Conservation (phyloP, 2,113 vertebrate genomes). For the Lathamus discolor region DNA sequence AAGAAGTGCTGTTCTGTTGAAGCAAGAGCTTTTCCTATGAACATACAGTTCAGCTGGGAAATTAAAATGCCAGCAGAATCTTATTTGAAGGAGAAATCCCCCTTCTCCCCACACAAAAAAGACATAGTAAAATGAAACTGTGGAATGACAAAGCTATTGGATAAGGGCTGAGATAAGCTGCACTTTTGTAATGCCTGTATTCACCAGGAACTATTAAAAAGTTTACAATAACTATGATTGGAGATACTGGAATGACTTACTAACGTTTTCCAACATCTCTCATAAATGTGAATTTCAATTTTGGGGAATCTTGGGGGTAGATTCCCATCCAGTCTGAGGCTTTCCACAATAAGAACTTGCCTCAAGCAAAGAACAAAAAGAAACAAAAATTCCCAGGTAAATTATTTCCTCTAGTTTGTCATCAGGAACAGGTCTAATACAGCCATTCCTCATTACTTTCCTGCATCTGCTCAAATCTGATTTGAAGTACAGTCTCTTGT, state of each 20-base stretch:
- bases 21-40: neutral
- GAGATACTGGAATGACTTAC: neutral
- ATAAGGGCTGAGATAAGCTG: neutral
- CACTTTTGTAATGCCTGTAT: neutral
- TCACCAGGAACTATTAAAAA: neutral
- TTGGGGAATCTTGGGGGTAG: neutral
- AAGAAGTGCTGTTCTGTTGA: neutral
- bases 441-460: neutral
- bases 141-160: neutral
- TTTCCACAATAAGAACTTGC: neutral
- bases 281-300: neutral
- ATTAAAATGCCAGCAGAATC: neutral
- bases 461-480: neutral
- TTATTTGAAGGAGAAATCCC: neutral
- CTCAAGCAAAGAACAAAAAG: neutral
- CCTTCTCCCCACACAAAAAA: neutral
- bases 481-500: neutral
- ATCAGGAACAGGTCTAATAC: neutral
- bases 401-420: neutral
- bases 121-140: neutral
- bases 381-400: neutral
- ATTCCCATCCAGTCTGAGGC: neutral
- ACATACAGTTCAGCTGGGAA: neutral
- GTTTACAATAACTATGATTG: neutral
- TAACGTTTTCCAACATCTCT: neutral